Conservation (phyloP, 2,888 invertebrate species). For the Cabera pusaria region DNA sequence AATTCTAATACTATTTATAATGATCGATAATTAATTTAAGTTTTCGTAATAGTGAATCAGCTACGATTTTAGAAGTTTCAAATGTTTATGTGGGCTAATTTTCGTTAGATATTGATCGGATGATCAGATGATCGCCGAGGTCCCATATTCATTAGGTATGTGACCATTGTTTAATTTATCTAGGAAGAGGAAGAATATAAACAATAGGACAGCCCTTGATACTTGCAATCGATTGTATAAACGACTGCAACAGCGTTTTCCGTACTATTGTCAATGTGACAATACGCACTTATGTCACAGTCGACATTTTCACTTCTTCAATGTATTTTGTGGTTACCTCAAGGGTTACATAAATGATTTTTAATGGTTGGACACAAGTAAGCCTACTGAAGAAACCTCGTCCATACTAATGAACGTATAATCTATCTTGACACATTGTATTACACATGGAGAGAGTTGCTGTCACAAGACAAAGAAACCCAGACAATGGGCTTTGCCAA, state of each 20-base stretch:
- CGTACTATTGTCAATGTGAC: slow-evolving; percentile 7
- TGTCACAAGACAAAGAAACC: slow-evolving; percentile 4
- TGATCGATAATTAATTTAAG: too few species aligned
- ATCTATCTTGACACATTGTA: too few species aligned
- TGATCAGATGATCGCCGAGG: too few species aligned
- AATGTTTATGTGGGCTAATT: too few species aligned
- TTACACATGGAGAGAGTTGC: slow-evolving; percentile 1
- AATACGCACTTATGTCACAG: slow-evolving; percentile 9
- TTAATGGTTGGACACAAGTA: slow-evolving; percentile 4
- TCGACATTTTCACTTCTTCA: slow-evolving; percentile 7
- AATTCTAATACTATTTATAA: too few species aligned
- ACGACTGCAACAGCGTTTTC: slow-evolving; percentile 2
- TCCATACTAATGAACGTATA: not conserved
- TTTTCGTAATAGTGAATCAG: too few species aligned
- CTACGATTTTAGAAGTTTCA: too few species aligned
- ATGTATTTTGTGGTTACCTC: slow-evolving; percentile 7
- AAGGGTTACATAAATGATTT: slow-evolving; percentile 8
- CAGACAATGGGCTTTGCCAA: slow-evolving; percentile 3
- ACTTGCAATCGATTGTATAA: too few species aligned
- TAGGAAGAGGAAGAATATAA: slow-evolving; percentile 23
- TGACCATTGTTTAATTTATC: slow-evolving; percentile 1
- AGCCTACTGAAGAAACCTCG: not conserved
- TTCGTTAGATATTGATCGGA: too few species aligned
- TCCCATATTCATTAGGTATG: too few species aligned
- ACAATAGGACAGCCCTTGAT: slow-evolving; percentile 11